A percentile compares a stretch with the other conserved stretches of the same genome.
Conservation (phyloP, 1,140 invertebrate species). For the Bombus confusus region DNA sequence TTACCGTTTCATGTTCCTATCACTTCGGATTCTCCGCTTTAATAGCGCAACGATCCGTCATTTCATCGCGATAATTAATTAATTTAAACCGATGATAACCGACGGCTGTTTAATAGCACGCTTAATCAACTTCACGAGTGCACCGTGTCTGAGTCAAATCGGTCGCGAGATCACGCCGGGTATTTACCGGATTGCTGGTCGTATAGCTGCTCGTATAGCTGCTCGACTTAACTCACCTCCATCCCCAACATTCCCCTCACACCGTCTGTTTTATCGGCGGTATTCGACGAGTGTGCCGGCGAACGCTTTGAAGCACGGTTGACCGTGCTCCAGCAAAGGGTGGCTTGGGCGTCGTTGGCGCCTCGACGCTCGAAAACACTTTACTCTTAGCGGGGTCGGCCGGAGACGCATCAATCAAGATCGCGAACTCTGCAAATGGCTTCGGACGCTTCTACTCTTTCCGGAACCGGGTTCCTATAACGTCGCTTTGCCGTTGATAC, state of each 20-base stretch:
- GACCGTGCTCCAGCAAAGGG: conserved; percentile 3
- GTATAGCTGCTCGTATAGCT: neutral
- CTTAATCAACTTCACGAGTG: conserved; percentile 11
- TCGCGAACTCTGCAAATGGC: conserved; percentile 65
- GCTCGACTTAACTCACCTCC: neutral
- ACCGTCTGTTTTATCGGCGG: conserved; percentile 40
- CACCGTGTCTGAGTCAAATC: neutral
- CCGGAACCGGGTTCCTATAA: conserved; percentile 54
- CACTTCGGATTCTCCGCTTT: neutral
- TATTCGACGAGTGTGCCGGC: conserved; percentile 18
- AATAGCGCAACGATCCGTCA: neutral
- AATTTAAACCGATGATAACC: conserved; percentile 25
- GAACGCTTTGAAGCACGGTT: conserved; percentile 26
- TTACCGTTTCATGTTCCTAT: neutral
- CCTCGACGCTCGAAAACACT: conserved; percentile 74
- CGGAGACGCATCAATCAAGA: conserved; percentile 77
- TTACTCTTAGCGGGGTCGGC: conserved; percentile 65
- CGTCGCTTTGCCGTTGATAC: conserved; percentile 56
- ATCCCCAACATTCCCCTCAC: neutral
- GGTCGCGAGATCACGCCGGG: neutral
- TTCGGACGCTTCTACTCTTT: conserved; percentile 62
- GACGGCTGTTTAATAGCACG: neutral
- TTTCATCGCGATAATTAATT: conserved; percentile 12
- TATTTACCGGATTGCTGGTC: conserved; percentile 17
- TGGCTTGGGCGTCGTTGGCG: conserved; percentile 40